Percentiles rank a stretch among this genome's conserved stretches.
These are phyloP conservation scores for Phallusia fumigata DNA, from an alignment of 23 tunicate genomes.

Conservation along the genomic window DNA sequence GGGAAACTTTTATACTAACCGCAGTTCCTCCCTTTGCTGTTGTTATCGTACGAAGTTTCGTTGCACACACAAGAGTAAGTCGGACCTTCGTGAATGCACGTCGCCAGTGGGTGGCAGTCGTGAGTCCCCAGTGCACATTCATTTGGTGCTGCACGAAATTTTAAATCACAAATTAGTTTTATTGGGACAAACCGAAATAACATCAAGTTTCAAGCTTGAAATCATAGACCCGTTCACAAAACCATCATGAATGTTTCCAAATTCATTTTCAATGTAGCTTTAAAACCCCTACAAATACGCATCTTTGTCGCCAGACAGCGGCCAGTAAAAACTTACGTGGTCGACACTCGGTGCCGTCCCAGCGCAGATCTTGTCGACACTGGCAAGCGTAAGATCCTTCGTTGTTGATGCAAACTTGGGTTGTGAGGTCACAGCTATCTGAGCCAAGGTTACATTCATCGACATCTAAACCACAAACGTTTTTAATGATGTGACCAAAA, in stretches of 20 bases:
- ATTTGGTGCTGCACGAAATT: background rate
- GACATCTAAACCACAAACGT: conserved; percentile 6
- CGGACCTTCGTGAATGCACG: conserved; percentile 4
- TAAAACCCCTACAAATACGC: background rate
- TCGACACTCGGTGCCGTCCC: background rate
- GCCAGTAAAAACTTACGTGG: conserved; percentile 1
- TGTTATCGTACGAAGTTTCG: conserved; percentile 13
- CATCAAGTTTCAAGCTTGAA: background rate
- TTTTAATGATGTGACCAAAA: no score
- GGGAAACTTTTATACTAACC: no score
- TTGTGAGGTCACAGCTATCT: background rate
- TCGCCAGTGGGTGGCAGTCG: conserved; percentile 29
- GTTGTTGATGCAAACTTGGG: conserved; percentile 14
- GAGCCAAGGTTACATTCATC: conserved; percentile 17
- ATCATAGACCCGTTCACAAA: background rate
- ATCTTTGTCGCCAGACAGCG: background rate
- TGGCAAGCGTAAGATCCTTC: conserved; percentile 8
- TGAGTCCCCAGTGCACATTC: conserved; percentile 16
- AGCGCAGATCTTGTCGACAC: conserved; percentile 1
- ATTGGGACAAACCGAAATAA: background rate
- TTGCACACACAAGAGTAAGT: conserved; percentile 13
- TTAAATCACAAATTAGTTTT: background rate
- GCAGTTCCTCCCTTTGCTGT: conserved; percentile 35
- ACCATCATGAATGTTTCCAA: no score
- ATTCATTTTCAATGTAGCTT: no score